Percentiles rank a stretch among this genome's conserved stretches.
phyloP scores from a whole-genome alignment of 2,888 invertebrate species.

The Sarcophaga rosellei region DNA sequence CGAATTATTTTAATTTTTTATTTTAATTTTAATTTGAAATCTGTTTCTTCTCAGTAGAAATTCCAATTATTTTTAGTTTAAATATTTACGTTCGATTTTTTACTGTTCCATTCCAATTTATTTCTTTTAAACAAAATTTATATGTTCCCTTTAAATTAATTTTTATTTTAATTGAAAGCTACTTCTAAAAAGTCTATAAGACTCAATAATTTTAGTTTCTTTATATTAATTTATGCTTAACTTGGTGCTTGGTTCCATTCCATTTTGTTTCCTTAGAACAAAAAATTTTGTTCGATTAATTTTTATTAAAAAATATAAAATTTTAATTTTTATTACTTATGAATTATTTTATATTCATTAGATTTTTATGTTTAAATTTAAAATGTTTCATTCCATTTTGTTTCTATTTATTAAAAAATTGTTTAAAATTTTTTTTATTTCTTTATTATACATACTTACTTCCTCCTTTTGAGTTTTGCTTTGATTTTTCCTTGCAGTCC shows the following conservation, averaged over 20 bases:
- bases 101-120: too few species aligned
- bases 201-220: background rate
- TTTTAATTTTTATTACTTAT: background rate
- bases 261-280: background rate
- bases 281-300: too few species aligned
- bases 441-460: slow-evolving; percentile 50
- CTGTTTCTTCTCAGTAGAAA: too few species aligned
- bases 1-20: too few species aligned
- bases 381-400: background rate
- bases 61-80: too few species aligned
- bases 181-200: background rate
- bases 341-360: background rate
- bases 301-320: too few species aligned
- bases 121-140: too few species aligned
- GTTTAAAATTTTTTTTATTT: background rate
- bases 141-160: too few species aligned
- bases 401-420: background rate
- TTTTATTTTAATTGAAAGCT: background rate
- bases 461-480: slow-evolving; percentile 24
- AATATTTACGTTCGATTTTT: too few species aligned
- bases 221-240: background rate
- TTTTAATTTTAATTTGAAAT: too few species aligned
- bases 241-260: background rate
- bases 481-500: slow-evolving; percentile 28
- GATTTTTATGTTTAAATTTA: too few species aligned